phyloP scores from a whole-genome alignment of 1,140 invertebrate species.

The Vanessa atalanta region DNA sequence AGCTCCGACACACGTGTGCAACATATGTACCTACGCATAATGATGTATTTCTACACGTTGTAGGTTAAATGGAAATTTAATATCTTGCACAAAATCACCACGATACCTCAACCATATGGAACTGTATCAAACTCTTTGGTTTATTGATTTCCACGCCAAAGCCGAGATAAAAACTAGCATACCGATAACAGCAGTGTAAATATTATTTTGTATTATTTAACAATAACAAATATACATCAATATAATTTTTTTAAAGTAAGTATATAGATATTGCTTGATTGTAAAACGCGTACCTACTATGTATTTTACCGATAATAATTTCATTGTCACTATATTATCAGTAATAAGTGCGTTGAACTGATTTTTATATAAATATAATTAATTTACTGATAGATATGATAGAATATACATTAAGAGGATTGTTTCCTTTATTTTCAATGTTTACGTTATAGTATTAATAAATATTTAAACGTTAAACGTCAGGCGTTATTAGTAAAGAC shows the following conservation, averaged over 20 bases:
- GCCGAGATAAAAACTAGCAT: constrained; percentile 1
- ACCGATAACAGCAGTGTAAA: constrained; percentile 1
- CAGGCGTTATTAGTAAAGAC: too few relatives aligned
- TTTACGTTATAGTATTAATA: too few relatives aligned
- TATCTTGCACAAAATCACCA: constrained; percentile 3
- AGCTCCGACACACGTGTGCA: neutral
- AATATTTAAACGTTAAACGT: too few relatives aligned
- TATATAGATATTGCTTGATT: too few relatives aligned
- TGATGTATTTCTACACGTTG: neutral
- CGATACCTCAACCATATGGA: neutral
- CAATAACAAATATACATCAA: too few relatives aligned
- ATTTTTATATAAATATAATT: constrained; percentile 17
- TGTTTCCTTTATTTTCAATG: too few relatives aligned
- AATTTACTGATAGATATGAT: neutral
- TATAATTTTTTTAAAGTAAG: too few relatives aligned
- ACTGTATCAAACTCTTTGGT: neutral
- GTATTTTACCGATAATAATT: neutral
- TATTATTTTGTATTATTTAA: too few relatives aligned
- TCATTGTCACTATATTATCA: neutral
- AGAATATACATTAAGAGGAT: too few relatives aligned
- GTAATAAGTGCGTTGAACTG: neutral
- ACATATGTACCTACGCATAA: neutral
- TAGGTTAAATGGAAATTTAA: neutral
- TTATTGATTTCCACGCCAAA: constrained; percentile 2
- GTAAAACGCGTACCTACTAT: neutral